Evolutionary conservation across 2,113 vertebrate species (phyloP), one percentile per base, ranked within the genome.

Genomic region (Glareola pratincola): DNA sequence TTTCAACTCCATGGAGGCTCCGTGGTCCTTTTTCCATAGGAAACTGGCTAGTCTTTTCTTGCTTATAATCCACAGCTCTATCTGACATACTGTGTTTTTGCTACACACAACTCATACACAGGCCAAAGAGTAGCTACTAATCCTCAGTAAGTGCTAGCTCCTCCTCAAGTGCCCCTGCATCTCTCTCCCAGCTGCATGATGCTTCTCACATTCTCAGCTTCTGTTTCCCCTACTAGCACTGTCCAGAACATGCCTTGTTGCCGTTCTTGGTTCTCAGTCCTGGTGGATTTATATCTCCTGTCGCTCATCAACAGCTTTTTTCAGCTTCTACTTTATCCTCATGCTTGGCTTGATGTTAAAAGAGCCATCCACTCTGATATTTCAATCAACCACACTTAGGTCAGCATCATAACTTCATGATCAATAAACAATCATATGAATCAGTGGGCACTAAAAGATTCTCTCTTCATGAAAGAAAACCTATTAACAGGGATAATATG

Each of bases 341-440:
- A 84, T 1, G 1, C 57, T 92, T 90, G 71, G 80, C 60, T 78
- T 67, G 56, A 86, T 78, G 50, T 75, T 68, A 62, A 88, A 92
- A 95, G 68, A 88, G 53, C 37, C 63, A 67, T 80, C 39, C 60
- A 78, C 67, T 87, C 45, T 84, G 59, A 54, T 51, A 92, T 43
- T 74, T 93, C 77, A 89, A 57, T 71, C 62, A 92, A 76, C 21
- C 59, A 80, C 29, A 56, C 54, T 88, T 60, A 50, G n/a, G 76
- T 74, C 91, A 89, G 56, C 62, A 90, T 69, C 41, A 4, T 59
- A 96, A 85, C 56, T 71, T 92, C 34, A 27, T 15, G 50, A 92
- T 84, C 88, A 95, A 92, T 88, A 86, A 88, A 48, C 27, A 95
- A 92, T 94, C 85, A 88, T 16, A 94, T 41, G 80, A 95, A 83